Percentiles rank a stretch among this genome's conserved stretches.
Conservation (phyloP, 2,888 invertebrate species). For the Torymus aiolomorphi region DNA sequence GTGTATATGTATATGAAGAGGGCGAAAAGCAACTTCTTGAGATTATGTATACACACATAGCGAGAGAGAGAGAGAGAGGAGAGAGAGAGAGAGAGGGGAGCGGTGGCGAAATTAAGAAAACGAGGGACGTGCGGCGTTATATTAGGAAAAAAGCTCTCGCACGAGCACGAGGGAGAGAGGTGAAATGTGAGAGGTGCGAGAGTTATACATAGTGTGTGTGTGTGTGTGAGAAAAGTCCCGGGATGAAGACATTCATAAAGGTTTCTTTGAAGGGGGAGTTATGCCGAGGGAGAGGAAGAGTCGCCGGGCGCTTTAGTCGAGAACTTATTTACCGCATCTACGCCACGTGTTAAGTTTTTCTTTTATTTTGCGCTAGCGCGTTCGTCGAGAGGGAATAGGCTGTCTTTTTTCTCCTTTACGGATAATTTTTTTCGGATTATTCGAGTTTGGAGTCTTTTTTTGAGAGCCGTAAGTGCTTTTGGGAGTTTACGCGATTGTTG, state of each 20-base stretch:
- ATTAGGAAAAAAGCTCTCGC: too few relatives aligned
- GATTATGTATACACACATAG: slow-evolving; percentile 16
- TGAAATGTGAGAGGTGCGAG: not conserved
- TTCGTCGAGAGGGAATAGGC: too few relatives aligned
- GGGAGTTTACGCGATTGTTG: too few relatives aligned
- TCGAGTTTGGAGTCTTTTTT: too few relatives aligned
- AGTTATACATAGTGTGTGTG: not conserved
- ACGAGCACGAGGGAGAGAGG: not conserved
- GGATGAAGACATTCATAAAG: slow-evolving; percentile 8
- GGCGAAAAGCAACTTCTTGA: not conserved
- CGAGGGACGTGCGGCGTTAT: not conserved
- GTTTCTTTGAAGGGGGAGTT: slow-evolving; percentile 8
- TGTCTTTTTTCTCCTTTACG: too few relatives aligned
- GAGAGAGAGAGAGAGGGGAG: not conserved
- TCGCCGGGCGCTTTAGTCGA: not conserved
- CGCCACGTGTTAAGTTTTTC: not conserved
- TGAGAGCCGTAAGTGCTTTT: too few relatives aligned
- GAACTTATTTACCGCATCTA: not conserved
- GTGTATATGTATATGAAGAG: too few relatives aligned
- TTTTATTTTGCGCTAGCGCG: not conserved
- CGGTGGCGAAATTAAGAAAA: slow-evolving; percentile 15
- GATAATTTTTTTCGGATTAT: too few relatives aligned
- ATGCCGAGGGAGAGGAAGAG: not conserved
- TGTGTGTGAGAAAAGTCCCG: not conserved
- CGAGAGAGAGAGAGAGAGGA: slow-evolving; percentile 4